Base-by-base conservation (phyloP, 2,113 vertebrate genomes). In the Clinocottus analis region DNA sequence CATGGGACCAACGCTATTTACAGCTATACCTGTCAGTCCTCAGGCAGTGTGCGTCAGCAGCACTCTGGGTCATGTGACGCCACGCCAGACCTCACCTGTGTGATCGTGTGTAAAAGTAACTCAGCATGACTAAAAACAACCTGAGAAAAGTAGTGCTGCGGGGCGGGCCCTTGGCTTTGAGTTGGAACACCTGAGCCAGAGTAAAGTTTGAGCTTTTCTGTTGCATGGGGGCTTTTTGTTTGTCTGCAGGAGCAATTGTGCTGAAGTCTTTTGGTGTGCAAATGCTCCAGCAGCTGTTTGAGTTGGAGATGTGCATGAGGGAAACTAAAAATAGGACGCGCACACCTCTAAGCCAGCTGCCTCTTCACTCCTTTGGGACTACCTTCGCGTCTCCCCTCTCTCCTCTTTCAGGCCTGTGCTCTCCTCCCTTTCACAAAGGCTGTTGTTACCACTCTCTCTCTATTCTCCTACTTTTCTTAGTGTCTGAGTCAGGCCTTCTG, bases 311-410 rank as follows among this genome's bases (percentile, higher is more conserved):
- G 79, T 79, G 84, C 76, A 88, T 80, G 79, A 72, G 83, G 78
- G 77, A 90, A 85, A 90, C 92, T 92, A 94, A 93, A 94, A 93
- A 94, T 95, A 95, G 93, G 91, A 87, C 41, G 17, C 25, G 62
- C 83, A 90, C 86, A 93, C 90, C 88, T 90, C 90, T 73, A 89
- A 88, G 89, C 92, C 93, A 93, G 93, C 91, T 94, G 92, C 89
- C 84, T 92, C 89, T 79, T 87, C 75, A 31, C 81, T 89, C 91
- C 87, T 92, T 81, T 87, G 89, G 87, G 91, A 91, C 85, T 77
- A 82, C 79, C 80, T 88, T 47, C 77, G 56, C 73, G 0, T 88
- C 78, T 82, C 72, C 83, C 74, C 47, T 83, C 81, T 78, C 71
- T 71, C 68, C 53, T 75, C 74, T 70, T 59, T 79, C 59, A 64